Evolutionary conservation across 2,797 vertebrate genomes (phyloP).

Genomic region (Channa striata): DNA sequence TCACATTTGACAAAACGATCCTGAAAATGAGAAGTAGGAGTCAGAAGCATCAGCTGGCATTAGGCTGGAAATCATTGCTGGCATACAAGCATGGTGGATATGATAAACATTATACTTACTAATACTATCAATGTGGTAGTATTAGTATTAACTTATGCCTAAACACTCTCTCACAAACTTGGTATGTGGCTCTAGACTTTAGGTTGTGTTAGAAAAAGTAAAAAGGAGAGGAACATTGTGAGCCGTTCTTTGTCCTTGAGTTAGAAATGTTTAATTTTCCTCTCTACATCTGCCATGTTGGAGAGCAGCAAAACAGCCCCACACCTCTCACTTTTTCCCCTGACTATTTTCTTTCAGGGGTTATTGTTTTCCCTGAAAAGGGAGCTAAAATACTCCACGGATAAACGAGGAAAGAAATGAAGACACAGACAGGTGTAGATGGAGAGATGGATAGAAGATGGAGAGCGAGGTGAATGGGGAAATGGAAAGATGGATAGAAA

Average conservation of each 20-base stretch:
- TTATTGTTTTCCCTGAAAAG: not conserved
- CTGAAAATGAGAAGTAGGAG: no score
- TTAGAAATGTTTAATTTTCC: conserved; percentile 22
- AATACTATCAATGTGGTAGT: not conserved
- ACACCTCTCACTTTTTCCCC: not conserved
- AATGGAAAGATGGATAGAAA: conserved; percentile 73
- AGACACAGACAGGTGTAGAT: conserved; percentile 53
- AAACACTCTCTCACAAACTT: not conserved
- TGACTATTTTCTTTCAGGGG: conserved; percentile 27
- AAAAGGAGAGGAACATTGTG: not conserved
- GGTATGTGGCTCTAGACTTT: no score
- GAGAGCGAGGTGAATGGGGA: conserved; percentile 59
- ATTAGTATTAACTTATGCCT: not conserved
- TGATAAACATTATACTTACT: not conserved
- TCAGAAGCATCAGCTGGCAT: not conserved
- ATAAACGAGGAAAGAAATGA: conserved; percentile 59
- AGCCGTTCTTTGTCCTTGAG: conserved; percentile 39
- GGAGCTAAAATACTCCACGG: conserved; percentile 31
- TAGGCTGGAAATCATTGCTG: not conserved
- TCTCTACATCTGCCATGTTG: conserved; percentile 12
- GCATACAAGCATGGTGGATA: not conserved
- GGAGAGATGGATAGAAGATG: conserved; percentile 60
- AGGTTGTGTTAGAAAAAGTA: not conserved
- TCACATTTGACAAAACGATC: no score
- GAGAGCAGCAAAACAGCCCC: conserved; percentile 36